Evolutionary conservation across 2,888 invertebrate genomes (phyloP).

Genomic region (Cheilosia scutellata): DNA sequence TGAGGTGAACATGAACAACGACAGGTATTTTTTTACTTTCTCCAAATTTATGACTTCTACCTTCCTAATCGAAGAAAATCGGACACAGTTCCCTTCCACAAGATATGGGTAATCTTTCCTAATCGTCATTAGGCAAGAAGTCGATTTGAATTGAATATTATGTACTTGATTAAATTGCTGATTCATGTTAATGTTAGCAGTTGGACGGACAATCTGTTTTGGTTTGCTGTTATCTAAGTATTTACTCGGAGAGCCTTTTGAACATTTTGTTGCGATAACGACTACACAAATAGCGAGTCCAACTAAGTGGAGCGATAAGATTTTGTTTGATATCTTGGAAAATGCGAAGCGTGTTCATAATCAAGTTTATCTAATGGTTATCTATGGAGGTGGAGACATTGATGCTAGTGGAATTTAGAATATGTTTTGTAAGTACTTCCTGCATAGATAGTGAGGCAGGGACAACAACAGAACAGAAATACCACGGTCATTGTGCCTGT

Average conservation of each 20-base stretch:
- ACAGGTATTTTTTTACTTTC: background rate
- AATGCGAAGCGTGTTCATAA: background rate
- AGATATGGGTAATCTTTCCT: background rate
- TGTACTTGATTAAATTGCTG: slow-evolving; percentile 17
- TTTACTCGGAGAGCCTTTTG: background rate
- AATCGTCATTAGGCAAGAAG: background rate
- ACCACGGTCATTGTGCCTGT: too few relatives aligned
- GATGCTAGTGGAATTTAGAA: too few relatives aligned
- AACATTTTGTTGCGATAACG: background rate
- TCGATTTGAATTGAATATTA: slow-evolving; percentile 38
- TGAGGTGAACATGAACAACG: slow-evolving; percentile 13
- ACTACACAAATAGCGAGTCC: background rate
- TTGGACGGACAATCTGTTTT: background rate
- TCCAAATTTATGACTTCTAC: background rate
- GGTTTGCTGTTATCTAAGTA: background rate
- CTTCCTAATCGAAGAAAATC: background rate
- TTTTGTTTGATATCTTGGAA: background rate
- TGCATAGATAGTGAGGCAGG: background rate
- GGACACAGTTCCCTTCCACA: background rate
- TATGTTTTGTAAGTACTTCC: background rate
- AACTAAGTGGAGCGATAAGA: background rate
- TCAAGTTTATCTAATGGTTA: background rate
- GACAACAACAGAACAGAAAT: too few relatives aligned
- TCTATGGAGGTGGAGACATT: background rate
- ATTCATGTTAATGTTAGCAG: background rate